Base-by-base conservation (phyloP, 2,113 vertebrate genomes). In the Tor tambroides region DNA sequence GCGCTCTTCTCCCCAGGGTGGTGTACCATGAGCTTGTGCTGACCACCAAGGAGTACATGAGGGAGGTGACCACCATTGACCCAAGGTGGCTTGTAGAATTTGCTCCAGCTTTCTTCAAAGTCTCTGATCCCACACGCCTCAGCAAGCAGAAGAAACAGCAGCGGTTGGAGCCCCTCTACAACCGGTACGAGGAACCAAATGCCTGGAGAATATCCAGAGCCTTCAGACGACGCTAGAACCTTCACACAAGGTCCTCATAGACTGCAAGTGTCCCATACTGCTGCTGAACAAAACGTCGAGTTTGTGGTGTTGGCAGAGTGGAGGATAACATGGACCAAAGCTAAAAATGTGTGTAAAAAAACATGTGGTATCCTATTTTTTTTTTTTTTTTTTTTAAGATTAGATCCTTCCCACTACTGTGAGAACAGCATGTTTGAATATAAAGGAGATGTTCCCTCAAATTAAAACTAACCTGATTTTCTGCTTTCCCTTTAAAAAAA, bases 101-200 rank as follows among this genome's bases (percentile, higher is more conserved):
- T 49, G 94, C 98, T 0, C 98, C 98, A 0, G 98, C 98, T 75
- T 99, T 99, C 95, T 99, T 99, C 94, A 99, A 99, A 91, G 98
- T 99, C 85, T 99, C 98, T 0, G 98, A 99, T 72, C 98, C 98
- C 0, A 99, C 98, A 2, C 97, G 98, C 69, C 96, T 99, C 90
- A 99, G 98, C 97, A 99, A 99, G 89, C 98, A 99, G 95, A 99
- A 99, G 93, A 99, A 99, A 86, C 98, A 99, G 91, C 98, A 99
- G 91, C 92, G 97, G 0, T 95, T 99, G 14, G 98, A 99, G 63
- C 98, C 98, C 0, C 92, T 99, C 1, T 99, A 99, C 94, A 99
- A 99, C 86, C 97, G 98, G 72, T 99, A 99, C 0, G 98, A 99
- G 88, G 98, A 99, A 80, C 98, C 98, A 89, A 99, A 99, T 0